Base-by-base conservation (phyloP, 2,888 invertebrate genomes). In the Brenthis daphne region DNA sequence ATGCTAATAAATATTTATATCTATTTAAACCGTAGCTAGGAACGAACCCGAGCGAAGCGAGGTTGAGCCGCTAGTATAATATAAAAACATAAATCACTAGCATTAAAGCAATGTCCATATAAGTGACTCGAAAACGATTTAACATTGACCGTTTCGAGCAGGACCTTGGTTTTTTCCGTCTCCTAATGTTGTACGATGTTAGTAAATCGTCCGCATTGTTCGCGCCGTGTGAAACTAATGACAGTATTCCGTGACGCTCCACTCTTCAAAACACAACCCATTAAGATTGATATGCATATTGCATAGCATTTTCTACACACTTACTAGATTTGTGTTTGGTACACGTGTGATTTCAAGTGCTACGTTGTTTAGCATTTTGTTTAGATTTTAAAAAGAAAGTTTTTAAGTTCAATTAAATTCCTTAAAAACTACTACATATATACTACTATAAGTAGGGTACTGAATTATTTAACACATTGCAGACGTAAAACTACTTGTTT, bases 121-220 rank as follows among this genome's bases (percentile, higher is more conserved):
- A 33, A 33, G 48, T 56, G 56, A 56, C 33, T 50, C 13, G 29
- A n/a, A 57, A 50, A 66, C 51, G 43, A 47, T 54, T 16, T 33
- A n/a, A n/a, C 37, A 47, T 29, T 53, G 54, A 58, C 43, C 24
- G 43, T 58, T 66, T 20, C 14, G 33, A 67, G 37, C 20, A 20
- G 20, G 54, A 56, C 70, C 68, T 68, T 68, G 65, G 64, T 50
- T 60, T 56, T 68, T 68, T 63, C 48, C 60, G 13, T 29, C 56
- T 6, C 51, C 54, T 66, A 69, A 63, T 67, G 55, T 60, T 53
- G 55, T 43, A 63, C 51, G 66, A 65, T 63, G 37, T 55, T 57
- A 56, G 61, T 58, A 66, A 66, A 66, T 69, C 48, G 58, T 64
- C 54, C 57, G 64, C 65, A 64, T 69, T 63, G 57, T 69, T 37